Evolutionary conservation across 2,797 vertebrate genomes (phyloP).

Genomic region (Glyptemys insculpta): DNA sequence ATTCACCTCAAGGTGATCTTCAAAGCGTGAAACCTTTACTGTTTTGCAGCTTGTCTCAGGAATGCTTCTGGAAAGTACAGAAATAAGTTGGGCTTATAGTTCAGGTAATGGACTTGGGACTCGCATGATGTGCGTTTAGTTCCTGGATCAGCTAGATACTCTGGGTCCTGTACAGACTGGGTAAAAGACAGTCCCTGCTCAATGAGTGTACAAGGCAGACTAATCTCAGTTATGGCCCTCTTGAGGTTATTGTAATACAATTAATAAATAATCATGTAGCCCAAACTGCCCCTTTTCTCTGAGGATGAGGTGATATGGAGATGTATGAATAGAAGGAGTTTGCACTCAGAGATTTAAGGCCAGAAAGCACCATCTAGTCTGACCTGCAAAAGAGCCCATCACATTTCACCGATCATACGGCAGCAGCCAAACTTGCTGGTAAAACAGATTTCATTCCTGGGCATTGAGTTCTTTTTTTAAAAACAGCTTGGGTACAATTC

Average conservation of each 20-base stretch:
- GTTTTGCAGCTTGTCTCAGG: not conserved
- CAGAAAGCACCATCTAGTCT: fast-evolving
- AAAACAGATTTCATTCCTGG: not conserved
- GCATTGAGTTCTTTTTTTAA: not conserved
- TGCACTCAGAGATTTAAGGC: slow-evolving; percentile 15
- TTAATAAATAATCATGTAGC: not conserved
- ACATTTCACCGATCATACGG: not conserved
- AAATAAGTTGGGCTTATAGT: slow-evolving; percentile 19
- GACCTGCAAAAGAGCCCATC: not conserved
- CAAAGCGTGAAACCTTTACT: not conserved
- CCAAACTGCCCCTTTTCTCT: not conserved
- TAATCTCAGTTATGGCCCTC: not conserved
- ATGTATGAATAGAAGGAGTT: not conserved
- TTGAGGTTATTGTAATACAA: not conserved
- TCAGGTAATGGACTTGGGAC: not conserved
- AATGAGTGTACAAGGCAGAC: too few relatives aligned
- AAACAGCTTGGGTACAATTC: not conserved
- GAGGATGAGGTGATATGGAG: not conserved
- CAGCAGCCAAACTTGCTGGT: not conserved
- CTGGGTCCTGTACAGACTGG: not conserved
- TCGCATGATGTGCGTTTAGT: not conserved
- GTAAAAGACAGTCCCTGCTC: too few relatives aligned
- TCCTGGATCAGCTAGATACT: slow-evolving; percentile 1
- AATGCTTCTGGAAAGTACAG: not conserved
- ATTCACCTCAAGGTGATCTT: slow-evolving; percentile 1